These are phyloP conservation scores for Tachina fera DNA, from an alignment of 2,888 invertebrate genomes.

Conservation along the genomic window DNA sequence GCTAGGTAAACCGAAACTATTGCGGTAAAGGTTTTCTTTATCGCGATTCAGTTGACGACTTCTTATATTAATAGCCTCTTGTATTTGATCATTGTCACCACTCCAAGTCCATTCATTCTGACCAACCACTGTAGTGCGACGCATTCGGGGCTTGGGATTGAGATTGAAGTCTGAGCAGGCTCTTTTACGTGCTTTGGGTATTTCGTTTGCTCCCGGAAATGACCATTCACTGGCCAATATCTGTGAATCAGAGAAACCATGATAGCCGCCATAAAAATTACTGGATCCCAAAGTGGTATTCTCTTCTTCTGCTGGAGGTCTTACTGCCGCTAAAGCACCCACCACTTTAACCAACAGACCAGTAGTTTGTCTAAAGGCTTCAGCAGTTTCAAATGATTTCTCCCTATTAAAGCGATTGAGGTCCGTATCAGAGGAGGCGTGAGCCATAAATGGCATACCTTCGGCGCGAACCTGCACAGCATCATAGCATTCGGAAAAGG, in stretches of 20 bases:
- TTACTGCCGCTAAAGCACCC: slow-evolving; percentile 88
- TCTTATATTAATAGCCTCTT: slow-evolving; percentile 81
- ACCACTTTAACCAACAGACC: slow-evolving; percentile 90
- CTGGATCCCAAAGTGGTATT: slow-evolving; percentile 75
- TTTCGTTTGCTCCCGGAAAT: slow-evolving; percentile 79
- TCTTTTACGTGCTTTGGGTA: slow-evolving; percentile 83
- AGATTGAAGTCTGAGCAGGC: slow-evolving; percentile 86
- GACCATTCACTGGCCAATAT: slow-evolving; percentile 89
- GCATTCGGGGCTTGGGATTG: slow-evolving; percentile 74
- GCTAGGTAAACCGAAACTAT: slow-evolving; percentile 65
- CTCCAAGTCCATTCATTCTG: slow-evolving; percentile 83
- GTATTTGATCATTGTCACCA: slow-evolving; percentile 82
- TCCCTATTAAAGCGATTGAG: slow-evolving; percentile 90
- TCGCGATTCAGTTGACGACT: slow-evolving; percentile 76
- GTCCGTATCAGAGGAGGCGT: slow-evolving; percentile 91
- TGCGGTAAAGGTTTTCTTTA: slow-evolving; percentile 75
- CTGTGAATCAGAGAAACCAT: slow-evolving; percentile 89
- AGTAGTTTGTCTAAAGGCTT: slow-evolving; percentile 89
- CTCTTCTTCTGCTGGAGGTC: slow-evolving; percentile 83
- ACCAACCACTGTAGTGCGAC: slow-evolving; percentile 73
- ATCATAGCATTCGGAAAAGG: slow-evolving; percentile 87
- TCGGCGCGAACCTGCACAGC: slow-evolving; percentile 74
- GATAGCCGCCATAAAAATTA: slow-evolving; percentile 83
- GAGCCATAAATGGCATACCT: slow-evolving; percentile 75
- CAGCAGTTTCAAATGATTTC: slow-evolving; percentile 86